Conservation (phyloP, 2,888 invertebrate genomes). For the Epiblema foenella region DNA sequence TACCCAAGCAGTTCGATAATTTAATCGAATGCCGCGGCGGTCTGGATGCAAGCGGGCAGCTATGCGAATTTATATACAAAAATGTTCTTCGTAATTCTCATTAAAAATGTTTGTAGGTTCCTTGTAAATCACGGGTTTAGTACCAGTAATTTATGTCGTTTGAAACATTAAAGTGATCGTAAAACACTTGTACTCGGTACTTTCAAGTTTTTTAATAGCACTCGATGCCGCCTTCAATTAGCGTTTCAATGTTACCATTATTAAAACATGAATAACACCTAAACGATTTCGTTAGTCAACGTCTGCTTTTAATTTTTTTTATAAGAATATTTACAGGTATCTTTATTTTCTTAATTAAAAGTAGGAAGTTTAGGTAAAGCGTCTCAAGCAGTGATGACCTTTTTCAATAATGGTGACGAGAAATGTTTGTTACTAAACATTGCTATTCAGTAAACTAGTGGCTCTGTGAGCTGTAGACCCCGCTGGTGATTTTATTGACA, state of each 20-base stretch:
- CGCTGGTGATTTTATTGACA: too few relatives aligned
- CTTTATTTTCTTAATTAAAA: background rate
- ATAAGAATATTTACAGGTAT: too few relatives aligned
- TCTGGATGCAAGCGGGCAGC: too few relatives aligned
- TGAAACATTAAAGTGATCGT: conserved; percentile 25
- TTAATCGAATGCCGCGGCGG: too few relatives aligned
- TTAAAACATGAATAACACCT: conserved; percentile 1
- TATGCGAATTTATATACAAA: background rate
- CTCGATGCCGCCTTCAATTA: background rate
- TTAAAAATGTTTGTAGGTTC: conserved; percentile 5
- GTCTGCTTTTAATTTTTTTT: too few relatives aligned
- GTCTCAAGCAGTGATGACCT: too few relatives aligned
- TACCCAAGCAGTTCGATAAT: too few relatives aligned
- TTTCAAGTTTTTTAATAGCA: conserved; percentile 24
- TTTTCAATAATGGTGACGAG: too few relatives aligned
- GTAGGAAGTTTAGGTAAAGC: too few relatives aligned
- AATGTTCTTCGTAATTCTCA: conserved; percentile 10
- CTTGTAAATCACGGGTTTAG: conserved; percentile 14
- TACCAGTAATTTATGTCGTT: conserved; percentile 19
- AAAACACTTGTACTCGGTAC: conserved; percentile 22
- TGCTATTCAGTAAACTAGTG: too few relatives aligned
- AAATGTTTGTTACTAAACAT: too few relatives aligned
- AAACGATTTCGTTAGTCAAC: background rate
- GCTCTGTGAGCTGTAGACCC: too few relatives aligned
- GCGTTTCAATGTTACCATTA: conserved; percentile 4